Evolutionary conservation across 2,797 vertebrate genomes (phyloP).

Genomic region (Tragopan temminckii): DNA sequence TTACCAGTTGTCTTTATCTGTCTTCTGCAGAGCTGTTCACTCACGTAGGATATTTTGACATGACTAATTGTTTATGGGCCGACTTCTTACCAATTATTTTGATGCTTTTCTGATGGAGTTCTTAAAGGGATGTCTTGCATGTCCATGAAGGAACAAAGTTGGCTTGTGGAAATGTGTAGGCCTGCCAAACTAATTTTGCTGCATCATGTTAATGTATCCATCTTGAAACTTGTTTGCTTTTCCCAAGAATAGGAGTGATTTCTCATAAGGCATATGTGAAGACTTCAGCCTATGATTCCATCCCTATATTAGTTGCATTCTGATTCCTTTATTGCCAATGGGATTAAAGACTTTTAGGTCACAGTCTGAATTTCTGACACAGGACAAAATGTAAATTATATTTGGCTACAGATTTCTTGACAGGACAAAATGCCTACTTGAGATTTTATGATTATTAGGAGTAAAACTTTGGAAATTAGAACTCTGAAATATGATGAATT

Average conservation of each 20-base stretch:
- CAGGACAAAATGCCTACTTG: neutral
- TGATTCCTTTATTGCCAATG: neutral
- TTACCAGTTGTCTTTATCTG: neutral
- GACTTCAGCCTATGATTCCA: constrained; percentile 26
- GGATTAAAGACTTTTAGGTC: neutral
- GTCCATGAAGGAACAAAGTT: neutral
- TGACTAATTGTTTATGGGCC: neutral
- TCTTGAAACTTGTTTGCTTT: neutral
- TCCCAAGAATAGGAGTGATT: neutral
- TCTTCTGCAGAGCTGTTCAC: neutral
- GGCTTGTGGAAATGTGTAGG: neutral
- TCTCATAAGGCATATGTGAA: constrained; percentile 13
- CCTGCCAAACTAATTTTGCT: too few species aligned
- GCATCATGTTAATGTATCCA: neutral
- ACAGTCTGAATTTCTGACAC: neutral
- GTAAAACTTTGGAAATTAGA: neutral
- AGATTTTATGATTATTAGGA: neutral
- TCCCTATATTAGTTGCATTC: neutral
- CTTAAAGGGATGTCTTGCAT: neutral
- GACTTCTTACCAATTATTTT: neutral
- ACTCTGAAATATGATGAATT: neutral
- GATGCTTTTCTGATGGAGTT: neutral
- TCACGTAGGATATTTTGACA: neutral
- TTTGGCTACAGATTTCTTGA: neutral
- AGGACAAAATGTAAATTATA: neutral